A percentile compares a stretch with the other conserved stretches of the same genome.
These are phyloP conservation scores for Anguilla marmorata DNA, from an alignment of 2,797 vertebrate genomes.

Conservation along the genomic window DNA sequence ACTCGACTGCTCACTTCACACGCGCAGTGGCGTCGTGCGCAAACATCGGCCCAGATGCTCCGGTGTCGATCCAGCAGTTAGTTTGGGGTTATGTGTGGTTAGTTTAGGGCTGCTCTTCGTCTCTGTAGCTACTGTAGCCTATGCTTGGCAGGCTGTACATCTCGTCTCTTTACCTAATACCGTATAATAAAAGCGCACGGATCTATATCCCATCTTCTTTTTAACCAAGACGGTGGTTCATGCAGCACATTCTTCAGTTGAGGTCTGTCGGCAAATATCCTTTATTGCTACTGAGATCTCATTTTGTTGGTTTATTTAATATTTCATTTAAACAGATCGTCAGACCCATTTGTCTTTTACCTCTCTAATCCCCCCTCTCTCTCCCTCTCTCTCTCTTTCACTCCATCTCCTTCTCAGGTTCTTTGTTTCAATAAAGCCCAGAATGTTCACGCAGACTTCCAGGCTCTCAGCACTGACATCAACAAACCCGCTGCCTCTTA, in stretches of 20 bases:
- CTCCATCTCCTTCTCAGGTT: conserved; percentile 48
- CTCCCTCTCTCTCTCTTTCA: not conserved
- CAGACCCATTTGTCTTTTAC: too few relatives aligned
- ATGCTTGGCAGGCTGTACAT: not conserved
- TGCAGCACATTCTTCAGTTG: not conserved
- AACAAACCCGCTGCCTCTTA: conserved; percentile 76
- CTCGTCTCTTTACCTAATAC: not conserved
- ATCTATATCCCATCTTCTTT: not conserved
- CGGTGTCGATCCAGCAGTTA: too few relatives aligned
- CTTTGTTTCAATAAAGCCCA: conserved; percentile 68
- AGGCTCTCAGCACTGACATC: conserved; percentile 72
- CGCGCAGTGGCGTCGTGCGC: too few relatives aligned
- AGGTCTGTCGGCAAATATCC: not conserved
- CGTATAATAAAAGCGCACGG: not conserved
- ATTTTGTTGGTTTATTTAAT: not conserved
- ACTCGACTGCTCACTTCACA: not conserved
- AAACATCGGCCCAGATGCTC: too few relatives aligned
- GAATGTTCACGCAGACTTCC: conserved; percentile 76
- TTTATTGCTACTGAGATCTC: not conserved
- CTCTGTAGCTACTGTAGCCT: too few relatives aligned
- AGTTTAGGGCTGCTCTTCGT: too few relatives aligned
- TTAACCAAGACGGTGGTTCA: not conserved
- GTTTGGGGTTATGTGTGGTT: too few relatives aligned
- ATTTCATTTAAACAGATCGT: not conserved
- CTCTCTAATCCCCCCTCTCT: not conserved